A percentile compares a stretch with the other conserved stretches of the same genome.
Evolutionary conservation across 2,888 invertebrate species (phyloP).

Genomic region (Myathropa florea): DNA sequence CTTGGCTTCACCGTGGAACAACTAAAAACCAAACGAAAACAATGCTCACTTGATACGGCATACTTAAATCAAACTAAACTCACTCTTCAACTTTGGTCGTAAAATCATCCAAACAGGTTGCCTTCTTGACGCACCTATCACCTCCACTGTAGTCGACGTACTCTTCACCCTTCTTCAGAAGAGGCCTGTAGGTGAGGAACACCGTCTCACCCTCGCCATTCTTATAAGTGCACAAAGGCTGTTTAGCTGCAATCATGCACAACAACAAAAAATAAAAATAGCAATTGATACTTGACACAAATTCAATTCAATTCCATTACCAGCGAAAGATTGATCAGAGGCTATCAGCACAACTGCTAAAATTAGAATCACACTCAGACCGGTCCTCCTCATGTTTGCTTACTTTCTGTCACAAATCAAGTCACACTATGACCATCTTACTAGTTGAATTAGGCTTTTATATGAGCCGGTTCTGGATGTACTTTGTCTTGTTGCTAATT

Average conservation of each 20-base stretch:
- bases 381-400: slow-evolving; percentile 24
- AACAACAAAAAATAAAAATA: background rate
- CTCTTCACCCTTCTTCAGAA: slow-evolving; percentile 76
- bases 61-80: slow-evolving; percentile 61
- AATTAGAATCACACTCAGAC: slow-evolving; percentile 17
- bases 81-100: slow-evolving; percentile 76
- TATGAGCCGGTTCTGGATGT: background rate
- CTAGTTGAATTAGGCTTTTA: slow-evolving; percentile 24
- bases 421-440: slow-evolving; percentile 6
- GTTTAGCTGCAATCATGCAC: slow-evolving; percentile 72
- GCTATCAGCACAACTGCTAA: slow-evolving; percentile 32
- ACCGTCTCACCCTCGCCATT: slow-evolving; percentile 76
- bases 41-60: background rate
- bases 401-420: background rate
- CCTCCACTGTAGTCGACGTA: slow-evolving; percentile 77
- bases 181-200: slow-evolving; percentile 77
- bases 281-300: background rate
- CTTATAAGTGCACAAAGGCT: slow-evolving; percentile 77
- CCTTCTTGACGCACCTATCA: slow-evolving; percentile 76
- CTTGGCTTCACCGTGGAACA: slow-evolving; percentile 62
- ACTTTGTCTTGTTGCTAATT: background rate
- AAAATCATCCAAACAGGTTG: slow-evolving; percentile 76
- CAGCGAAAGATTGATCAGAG: slow-evolving; percentile 23
- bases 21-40: slow-evolving; percentile 13
- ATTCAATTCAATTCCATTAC: slow-evolving; percentile 9